Conservation (phyloP, 2,113 vertebrate genomes). For the Cyprinodon brontotheroides region DNA sequence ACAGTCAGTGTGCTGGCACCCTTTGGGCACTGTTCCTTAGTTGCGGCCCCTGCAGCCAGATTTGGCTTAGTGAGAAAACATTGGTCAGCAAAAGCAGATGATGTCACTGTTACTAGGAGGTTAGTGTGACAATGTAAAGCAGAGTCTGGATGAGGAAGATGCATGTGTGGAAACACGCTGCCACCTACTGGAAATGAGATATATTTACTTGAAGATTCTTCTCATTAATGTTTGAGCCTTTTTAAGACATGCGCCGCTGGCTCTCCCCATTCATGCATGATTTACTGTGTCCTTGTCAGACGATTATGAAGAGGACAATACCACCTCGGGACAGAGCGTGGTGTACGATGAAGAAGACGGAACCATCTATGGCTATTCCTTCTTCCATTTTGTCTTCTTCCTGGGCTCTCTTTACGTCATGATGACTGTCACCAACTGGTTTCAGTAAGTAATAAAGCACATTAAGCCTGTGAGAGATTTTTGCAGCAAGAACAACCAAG, state of each 20-base stretch:
- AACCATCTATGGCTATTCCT: slow-evolving; percentile 92
- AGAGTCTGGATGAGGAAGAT: neutral
- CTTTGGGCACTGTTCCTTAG: slow-evolving; percentile 34
- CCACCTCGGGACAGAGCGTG: slow-evolving; percentile 83
- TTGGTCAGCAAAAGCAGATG: slow-evolving; percentile 76
- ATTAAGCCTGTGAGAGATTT: no score
- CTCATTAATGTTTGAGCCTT: neutral
- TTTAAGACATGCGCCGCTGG: neutral
- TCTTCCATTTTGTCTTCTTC: slow-evolving; percentile 95
- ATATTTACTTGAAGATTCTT: neutral
- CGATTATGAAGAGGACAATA: slow-evolving; percentile 77
- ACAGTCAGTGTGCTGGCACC: slow-evolving; percentile 34
- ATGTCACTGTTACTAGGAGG: slow-evolving; percentile 80
- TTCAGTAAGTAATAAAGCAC: slow-evolving; percentile 86
- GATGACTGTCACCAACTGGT: slow-evolving; percentile 99
- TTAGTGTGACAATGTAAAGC: slow-evolving; percentile 51
- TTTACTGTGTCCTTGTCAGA: slow-evolving; percentile 70
- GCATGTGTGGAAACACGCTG: slow-evolving; percentile 35
- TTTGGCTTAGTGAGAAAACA: slow-evolving; percentile 61
- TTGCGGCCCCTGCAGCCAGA: slow-evolving; percentile 44
- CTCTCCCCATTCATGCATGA: neutral
- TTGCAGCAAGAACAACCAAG: no score
- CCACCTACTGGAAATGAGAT: slow-evolving; percentile 64
- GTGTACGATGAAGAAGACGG: slow-evolving; percentile 87
- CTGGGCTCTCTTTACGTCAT: slow-evolving; percentile 96